Evolutionary conservation across 2,113 vertebrate species (phyloP), one percentile per base, ranked within the genome.

Genomic region (Vombatus ursinus): DNA sequence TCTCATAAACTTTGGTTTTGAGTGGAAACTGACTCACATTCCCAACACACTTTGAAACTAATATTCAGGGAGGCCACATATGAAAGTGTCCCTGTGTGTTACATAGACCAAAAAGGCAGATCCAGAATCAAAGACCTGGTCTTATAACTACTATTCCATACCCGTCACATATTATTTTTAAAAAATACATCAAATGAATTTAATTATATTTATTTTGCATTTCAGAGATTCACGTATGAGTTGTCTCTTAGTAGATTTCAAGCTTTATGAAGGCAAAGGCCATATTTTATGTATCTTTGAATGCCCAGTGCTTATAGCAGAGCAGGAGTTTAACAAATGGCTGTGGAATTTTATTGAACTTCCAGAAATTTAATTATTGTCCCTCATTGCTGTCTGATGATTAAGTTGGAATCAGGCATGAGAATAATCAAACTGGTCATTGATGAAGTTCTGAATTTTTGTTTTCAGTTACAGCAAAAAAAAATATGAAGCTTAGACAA

Each of bases 361-460:
- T 28, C 7, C 1, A 84, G 19, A 44, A 1, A 84, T 84, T 84
- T 44, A 44, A 84, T 22, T 44, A 0, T 84, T 84, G 16, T 84
- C n/a, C 6, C 23, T 84, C n/a, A 44, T n/a, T 37, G 37, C 61
- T n/a, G 3, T 31, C 68, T 77, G 12, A n/a, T 77, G 37, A n/a
- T 77, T 6, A 84, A 23, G 1, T 44, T 84, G 37, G 68, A 44
- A 84, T 44, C 5, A 23, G 2, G 16, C 6, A 84, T 44, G n/a
- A 44, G 19, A 84, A 84, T 44, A 19, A 44, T 96, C 77, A 26
- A 93, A 94, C 95, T 92, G 51, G 61, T 48, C 89, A 50, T 96
- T 97, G 61, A 95, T 94, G 95, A 94, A 96, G 94, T 95, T 96
- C 68, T 61, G 61, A n/a, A 50, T 94, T 61, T 92, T 93, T 95